A percentile compares a stretch with the other conserved stretches of the same genome.
Evolutionary conservation across 2,797 vertebrate species (phyloP).

Genomic region (Sebastes vulpes): DNA sequence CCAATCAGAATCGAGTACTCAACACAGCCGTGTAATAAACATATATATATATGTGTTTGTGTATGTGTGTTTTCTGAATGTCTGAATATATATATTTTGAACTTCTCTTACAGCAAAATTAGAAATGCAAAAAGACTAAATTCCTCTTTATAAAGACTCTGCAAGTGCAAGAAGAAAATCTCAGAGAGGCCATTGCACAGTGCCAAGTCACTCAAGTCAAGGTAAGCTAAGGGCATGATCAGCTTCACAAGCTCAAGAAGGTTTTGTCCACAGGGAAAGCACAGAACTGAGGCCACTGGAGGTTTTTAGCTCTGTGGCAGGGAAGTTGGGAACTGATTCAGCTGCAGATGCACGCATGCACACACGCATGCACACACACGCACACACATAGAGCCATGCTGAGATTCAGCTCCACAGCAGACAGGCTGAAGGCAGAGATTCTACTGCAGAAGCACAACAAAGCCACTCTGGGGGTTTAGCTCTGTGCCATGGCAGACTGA

Average conservation of each 20-base stretch:
- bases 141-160: neutral
- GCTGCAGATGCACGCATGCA: constrained; percentile 14
- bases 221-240: neutral
- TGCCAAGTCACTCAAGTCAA: neutral
- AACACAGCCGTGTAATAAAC: no score
- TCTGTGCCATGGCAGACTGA: constrained; percentile 55
- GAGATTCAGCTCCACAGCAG: constrained; percentile 46
- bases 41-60: no score
- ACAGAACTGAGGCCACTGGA: constrained; percentile 19
- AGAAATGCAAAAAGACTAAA: neutral
- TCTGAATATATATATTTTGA: neutral
- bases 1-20: no score
- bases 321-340: constrained; percentile 29
- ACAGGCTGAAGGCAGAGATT: constrained; percentile 64
- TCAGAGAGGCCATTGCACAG: neutral
- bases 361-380: neutral
- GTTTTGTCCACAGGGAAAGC: constrained; percentile 10
- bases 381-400: constrained; percentile 13
- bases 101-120: neutral
- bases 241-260: neutral
- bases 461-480: constrained; percentile 64
- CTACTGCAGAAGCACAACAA: constrained; percentile 67
- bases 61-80: no score
- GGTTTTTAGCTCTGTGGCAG: constrained; percentile 16
- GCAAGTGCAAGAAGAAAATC: neutral